Evolutionary conservation across 2,113 vertebrate species (phyloP).

Genomic region (Hemiprocne comata): DNA sequence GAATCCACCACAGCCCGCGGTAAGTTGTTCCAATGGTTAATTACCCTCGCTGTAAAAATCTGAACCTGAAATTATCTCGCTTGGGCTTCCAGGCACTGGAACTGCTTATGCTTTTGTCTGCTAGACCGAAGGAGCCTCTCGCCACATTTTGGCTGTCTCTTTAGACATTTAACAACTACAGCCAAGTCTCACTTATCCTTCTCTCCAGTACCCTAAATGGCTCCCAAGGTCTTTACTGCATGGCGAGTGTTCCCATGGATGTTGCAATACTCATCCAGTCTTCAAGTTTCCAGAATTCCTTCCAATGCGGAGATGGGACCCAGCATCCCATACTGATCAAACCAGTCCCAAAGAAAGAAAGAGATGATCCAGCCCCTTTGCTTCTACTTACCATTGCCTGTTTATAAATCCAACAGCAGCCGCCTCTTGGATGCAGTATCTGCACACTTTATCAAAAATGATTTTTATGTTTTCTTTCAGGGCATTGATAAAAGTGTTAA

Average conservation of each 20-base stretch:
- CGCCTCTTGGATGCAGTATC: neutral
- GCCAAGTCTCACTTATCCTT: neutral
- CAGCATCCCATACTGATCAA: neutral
- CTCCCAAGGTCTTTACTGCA: neutral
- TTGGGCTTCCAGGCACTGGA: neutral
- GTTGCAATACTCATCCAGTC: neutral
- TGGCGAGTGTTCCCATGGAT: neutral
- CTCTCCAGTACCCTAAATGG: neutral
- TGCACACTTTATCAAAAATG: neutral
- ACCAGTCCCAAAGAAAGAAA: neutral
- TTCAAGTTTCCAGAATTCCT: neutral
- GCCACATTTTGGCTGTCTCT: neutral
- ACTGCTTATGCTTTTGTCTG: neutral
- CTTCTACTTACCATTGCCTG: neutral
- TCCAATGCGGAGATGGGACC: neutral
- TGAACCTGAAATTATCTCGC: neutral
- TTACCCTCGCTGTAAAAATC: neutral
- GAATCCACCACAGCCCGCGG: neutral
- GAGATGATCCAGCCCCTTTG: neutral
- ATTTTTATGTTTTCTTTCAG: constrained; percentile 56
- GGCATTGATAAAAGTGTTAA: constrained; percentile 54
- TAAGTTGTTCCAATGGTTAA: constrained; percentile 19
- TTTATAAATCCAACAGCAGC: constrained; percentile 1
- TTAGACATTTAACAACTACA: neutral
- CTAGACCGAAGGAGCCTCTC: neutral